Percentiles rank a stretch among this genome's conserved stretches.
Conservation (phyloP, 1,140 invertebrate species). For the Hypsibius dujardini region DNA sequence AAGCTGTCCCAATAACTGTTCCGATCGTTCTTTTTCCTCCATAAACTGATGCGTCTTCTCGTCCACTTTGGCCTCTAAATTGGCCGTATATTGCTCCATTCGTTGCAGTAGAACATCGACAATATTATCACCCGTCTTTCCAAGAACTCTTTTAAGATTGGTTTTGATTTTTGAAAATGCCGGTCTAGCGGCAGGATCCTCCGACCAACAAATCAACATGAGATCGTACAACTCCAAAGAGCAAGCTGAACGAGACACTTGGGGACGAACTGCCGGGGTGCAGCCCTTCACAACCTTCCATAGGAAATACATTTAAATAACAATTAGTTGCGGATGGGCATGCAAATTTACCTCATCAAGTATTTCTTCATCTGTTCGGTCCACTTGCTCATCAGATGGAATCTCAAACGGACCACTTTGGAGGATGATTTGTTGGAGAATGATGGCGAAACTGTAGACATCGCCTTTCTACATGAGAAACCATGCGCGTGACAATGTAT, state of each 20-base stretch:
- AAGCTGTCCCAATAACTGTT: neutral
- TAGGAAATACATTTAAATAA: neutral
- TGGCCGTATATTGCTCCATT: neutral
- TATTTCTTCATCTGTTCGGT: neutral
- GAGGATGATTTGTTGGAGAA: constrained; percentile 1
- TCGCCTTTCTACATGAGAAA: constrained; percentile 1
- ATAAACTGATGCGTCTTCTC: neutral
- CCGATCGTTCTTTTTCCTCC: neutral
- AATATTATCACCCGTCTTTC: constrained; percentile 28
- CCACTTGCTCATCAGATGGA: neutral
- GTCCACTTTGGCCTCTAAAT: neutral
- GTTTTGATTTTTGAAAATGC: neutral
- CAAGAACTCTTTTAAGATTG: constrained; percentile 27
- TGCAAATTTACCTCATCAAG: neutral
- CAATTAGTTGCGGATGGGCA: neutral
- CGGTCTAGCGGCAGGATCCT: neutral
- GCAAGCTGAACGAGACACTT: neutral
- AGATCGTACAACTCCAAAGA: neutral
- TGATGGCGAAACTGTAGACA: constrained; percentile 6
- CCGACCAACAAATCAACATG: neutral
- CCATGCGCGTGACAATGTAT: neutral
- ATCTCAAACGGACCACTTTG: neutral
- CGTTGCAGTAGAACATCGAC: constrained; percentile 24
- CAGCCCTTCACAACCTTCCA: neutral
- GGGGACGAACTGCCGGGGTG: neutral